Evolutionary conservation across 2,888 invertebrate genomes (phyloP).

Genomic region (Pinctada fucata): DNA sequence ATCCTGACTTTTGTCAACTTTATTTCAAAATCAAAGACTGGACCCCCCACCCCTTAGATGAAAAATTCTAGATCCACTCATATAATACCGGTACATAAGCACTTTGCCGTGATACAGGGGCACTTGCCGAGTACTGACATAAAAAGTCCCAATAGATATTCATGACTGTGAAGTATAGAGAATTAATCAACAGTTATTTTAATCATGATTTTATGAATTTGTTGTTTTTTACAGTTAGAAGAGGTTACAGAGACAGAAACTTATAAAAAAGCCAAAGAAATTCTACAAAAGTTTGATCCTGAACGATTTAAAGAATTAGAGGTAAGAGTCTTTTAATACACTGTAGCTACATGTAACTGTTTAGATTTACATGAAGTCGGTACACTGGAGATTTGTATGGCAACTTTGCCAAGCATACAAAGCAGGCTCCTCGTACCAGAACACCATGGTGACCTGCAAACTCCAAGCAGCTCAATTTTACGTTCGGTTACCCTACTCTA

Average conservation of each 20-base stretch:
- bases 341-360: not conserved
- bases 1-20: no score
- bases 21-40: no score
- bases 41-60: no score
- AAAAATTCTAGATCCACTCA: no score
- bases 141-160: not conserved
- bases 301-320: slow-evolving; percentile 76
- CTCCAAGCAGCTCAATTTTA: no score
- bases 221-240: slow-evolving; percentile 81
- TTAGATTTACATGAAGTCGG: not conserved
- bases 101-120: no score
- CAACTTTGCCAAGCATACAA: not conserved
- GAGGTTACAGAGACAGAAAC: slow-evolving; percentile 98
- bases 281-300: slow-evolving; percentile 90
- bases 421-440: no score
- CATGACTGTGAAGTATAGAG: not conserved
- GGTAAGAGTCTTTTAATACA: slow-evolving; percentile 46
- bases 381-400: not conserved
- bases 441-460: no score
- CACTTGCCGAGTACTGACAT: not conserved
- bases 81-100: no score
- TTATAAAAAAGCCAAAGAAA: slow-evolving; percentile 93
- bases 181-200: no score
- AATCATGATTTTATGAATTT: no score
- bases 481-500: no score